These are phyloP conservation scores for Eurystomus gularis DNA, from an alignment of 2,113 vertebrate species.

Conservation along the genomic window DNA sequence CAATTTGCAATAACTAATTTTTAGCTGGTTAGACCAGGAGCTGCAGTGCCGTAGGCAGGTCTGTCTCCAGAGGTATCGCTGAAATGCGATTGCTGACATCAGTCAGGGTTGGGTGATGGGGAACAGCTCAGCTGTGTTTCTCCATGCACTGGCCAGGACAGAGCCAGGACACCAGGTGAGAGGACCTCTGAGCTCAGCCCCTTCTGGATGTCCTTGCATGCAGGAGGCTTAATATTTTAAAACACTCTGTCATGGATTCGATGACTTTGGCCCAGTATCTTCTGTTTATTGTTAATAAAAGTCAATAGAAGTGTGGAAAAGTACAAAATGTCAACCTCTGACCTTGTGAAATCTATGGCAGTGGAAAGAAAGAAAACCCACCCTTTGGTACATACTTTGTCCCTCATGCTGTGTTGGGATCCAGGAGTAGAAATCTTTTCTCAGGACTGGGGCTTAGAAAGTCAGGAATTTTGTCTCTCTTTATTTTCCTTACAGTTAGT, in stretches of 20 bases:
- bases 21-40: not conserved
- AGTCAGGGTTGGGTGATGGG: accelerated
- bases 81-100: not conserved
- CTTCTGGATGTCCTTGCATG: not conserved
- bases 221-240: not conserved
- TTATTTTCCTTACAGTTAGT: slow-evolving; percentile 43
- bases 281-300: slow-evolving; percentile 42
- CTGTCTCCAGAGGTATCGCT: not conserved
- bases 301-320: slow-evolving; percentile 42
- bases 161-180: not conserved
- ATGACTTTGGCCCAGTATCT: slow-evolving; percentile 16
- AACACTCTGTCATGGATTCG: not conserved
- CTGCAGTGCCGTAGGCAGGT: not conserved
- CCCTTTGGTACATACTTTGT: not conserved
- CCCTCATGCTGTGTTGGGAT: not conserved
- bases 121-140: not conserved
- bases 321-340: slow-evolving; percentile 31
- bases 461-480: slow-evolving; percentile 6
- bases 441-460: not conserved
- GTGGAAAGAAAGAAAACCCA: not conserved
- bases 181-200: not conserved
- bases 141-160: not conserved
- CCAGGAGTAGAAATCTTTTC: not conserved
- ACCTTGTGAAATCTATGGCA: slow-evolving; percentile 7
- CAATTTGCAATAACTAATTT: not conserved